Evolutionary conservation across 23 tunicate species (phyloP).

Genomic region (Trididemnum nubilum): DNA sequence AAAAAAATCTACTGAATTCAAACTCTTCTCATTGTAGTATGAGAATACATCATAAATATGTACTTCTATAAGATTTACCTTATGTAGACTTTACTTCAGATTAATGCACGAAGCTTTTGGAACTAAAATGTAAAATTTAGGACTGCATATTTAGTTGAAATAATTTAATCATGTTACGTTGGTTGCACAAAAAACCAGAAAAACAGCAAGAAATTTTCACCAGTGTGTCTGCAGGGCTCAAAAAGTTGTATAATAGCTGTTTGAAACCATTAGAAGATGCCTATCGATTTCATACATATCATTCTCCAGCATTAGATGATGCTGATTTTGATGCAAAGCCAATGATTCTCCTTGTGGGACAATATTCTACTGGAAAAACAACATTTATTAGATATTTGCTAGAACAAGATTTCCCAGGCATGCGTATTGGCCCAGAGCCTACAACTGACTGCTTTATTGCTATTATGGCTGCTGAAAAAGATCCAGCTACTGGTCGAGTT

Average conservation of each 20-base stretch:
- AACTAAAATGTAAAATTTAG: too few species aligned
- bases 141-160: too few species aligned
- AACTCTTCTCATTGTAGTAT: too few species aligned
- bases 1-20: too few species aligned
- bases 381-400: conserved; percentile 92
- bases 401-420: conserved; percentile 99
- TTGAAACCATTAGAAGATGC: conserved; percentile 90
- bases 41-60: too few species aligned
- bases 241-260: conserved; percentile 70
- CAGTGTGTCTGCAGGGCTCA: conserved; percentile 78
- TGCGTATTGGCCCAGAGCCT: conserved; percentile 99
- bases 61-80: too few species aligned
- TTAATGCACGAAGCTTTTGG: too few species aligned
- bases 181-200: background rate
- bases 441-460: conserved; percentile 99
- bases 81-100: too few species aligned
- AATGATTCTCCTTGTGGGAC: conserved; percentile 94
- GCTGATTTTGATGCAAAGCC: conserved; percentile 99
- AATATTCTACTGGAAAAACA: conserved; percentile 99
- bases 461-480: conserved; percentile 83
- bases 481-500: conserved; percentile 57
- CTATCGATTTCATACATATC: conserved; percentile 92
- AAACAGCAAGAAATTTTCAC: conserved; percentile 52
- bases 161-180: background rate
- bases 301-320: conserved; percentile 95